These are phyloP conservation scores for Entomobrya proxima DNA, from an alignment of 2,888 invertebrate genomes.

Conservation along the genomic window DNA sequence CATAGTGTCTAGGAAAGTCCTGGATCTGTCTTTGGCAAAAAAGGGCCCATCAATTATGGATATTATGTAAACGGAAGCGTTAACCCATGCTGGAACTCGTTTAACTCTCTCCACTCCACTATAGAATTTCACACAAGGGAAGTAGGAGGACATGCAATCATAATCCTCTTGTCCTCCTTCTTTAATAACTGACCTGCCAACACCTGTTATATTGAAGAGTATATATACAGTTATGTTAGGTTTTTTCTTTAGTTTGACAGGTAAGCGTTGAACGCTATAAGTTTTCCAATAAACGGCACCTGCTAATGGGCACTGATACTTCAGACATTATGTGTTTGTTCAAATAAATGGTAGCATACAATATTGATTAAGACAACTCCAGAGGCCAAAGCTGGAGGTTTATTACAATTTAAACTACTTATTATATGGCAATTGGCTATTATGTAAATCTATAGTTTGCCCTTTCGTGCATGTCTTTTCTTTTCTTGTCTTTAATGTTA, in stretches of 20 bases:
- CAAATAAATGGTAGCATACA: not conserved
- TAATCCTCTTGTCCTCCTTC: not conserved
- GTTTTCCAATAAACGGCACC: not conserved
- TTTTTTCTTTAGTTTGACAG: no score
- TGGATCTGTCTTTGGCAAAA: no score
- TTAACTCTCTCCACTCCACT: not conserved
- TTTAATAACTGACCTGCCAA: constrained; percentile 7
- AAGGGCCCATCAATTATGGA: no score
- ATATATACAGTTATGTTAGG: not conserved
- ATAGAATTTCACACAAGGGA: not conserved
- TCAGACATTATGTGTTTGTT: no score
- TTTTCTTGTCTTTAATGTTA: not conserved
- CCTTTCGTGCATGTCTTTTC: not conserved
- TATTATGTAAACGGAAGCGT: no score
- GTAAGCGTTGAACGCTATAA: no score
- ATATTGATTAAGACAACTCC: not conserved
- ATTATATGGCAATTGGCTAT: not conserved
- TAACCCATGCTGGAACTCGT: no score
- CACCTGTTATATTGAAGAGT: constrained; percentile 12
- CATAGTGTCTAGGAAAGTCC: no score
- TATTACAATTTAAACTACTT: not conserved
- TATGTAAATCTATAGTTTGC: not conserved
- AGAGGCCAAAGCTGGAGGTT: constrained; percentile 22
- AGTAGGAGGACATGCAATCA: not conserved
- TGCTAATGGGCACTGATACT: no score